Base-by-base conservation (phyloP, 2,113 vertebrate species). In the Chloropsis cyanopogon region DNA sequence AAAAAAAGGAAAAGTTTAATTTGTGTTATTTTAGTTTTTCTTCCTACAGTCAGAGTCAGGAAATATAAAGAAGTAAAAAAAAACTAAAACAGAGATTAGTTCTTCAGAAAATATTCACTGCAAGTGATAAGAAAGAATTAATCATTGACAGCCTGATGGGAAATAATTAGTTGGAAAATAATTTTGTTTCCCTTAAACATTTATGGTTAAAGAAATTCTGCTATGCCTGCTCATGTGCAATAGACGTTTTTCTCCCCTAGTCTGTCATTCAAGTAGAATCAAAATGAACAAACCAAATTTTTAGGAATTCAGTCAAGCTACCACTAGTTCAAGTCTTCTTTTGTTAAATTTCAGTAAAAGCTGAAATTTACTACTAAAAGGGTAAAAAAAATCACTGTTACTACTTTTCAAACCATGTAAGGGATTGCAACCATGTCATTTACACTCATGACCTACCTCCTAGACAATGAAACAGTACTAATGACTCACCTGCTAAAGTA, bases 1-100 rank as follows among this genome's bases (percentile, higher is more conserved):
- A 86, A 78, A 91, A 73, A 86, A 73, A 50, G 12, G 39, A 95
- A 92, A 86, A 90, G 71, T 76, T 93, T 76, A 2, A 49, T 88
- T 81, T 82, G 47, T 84, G 26, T 86, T 92, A 70, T 82, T 93
- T 90, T 63, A 75, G 31, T 11, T 84, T 88, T 75, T 59, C 26
- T 86, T 70, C 56, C 31, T 82, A 20, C 24, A 71, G 35, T 49
- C 76, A 91, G 26, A 82, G 42, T 77, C 86, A 88, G 64, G 60
- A 91, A 95, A 87, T 44, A 75, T 1, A 81, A 86, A 81, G 7
- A 41, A 65, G 2, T 33, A 50, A 93, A 49, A 92, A 46, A n/a
- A 82, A 64, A 69, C 2, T 68, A 57, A 82, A 79, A 7, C 29
- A 42, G 12, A 50, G 24, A 66, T 54, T 86, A 56, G 29, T 42